phyloP scores from a whole-genome alignment of 2,888 invertebrate species.

The Brachycybe producta region DNA sequence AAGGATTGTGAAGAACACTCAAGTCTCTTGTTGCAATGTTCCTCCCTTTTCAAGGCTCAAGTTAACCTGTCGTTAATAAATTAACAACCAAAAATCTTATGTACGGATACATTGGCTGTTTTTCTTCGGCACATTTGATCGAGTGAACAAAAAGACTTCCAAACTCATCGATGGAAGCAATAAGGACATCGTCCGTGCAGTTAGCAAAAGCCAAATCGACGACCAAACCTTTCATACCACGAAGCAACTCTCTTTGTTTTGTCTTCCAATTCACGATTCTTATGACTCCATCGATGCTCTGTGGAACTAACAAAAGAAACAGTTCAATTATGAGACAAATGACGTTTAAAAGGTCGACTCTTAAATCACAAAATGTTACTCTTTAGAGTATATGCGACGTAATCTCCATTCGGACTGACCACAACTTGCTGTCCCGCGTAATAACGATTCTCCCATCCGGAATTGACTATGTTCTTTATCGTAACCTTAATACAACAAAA shows the following conservation, averaged over 20 bases:
- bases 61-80: no score
- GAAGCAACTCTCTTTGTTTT: conserved; percentile 63
- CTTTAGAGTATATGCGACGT: conserved; percentile 81
- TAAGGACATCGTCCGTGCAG: conserved; percentile 56
- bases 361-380: conserved; percentile 47
- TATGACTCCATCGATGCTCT: conserved; percentile 46
- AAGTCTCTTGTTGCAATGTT: no score
- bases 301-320: conserved; percentile 23
- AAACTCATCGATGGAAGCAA: conserved; percentile 75
- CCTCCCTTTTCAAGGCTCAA: no score
- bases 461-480: conserved; percentile 77
- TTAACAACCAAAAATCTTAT: no score
- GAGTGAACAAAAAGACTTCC: conserved; percentile 61
- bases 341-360: neutral
- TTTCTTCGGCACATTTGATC: conserved; percentile 28
- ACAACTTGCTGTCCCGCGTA: conserved; percentile 78
- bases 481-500: conserved; percentile 48
- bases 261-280: conserved; percentile 66
- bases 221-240: conserved; percentile 76
- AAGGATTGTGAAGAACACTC: no score
- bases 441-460: conserved; percentile 80
- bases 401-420: conserved; percentile 69
- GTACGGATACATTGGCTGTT: no score
- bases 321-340: neutral
- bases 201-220: conserved; percentile 84